Evolutionary conservation across 2,797 vertebrate genomes (phyloP), one percentile per base, ranked within the genome.

Genomic region (Amniataba percoides): DNA sequence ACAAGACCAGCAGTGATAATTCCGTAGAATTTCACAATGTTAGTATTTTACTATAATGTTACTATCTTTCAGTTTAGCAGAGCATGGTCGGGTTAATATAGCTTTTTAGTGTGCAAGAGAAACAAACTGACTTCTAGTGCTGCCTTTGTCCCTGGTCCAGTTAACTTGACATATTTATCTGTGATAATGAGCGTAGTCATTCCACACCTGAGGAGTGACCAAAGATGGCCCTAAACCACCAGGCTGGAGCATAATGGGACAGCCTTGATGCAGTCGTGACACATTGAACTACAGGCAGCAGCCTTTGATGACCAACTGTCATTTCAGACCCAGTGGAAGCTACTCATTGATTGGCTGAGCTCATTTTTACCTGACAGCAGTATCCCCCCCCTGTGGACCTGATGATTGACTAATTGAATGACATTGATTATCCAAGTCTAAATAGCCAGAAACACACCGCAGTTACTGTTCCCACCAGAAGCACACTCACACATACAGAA

Each of bases 341-440:
- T 70, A 46, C 56, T 11, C 68, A 77, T 80, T 84, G 84, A 92
- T 88, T 74, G 73, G n/a, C 25, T 59, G 58, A 46, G 71, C 71
- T 71, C 65, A 80, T 81, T 88, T 67, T 58, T 48, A 74, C 74
- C 69, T 81, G 76, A 78, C 48, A 67, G 51, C 60, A 59, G 73
- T 53, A 52, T 45, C 79, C 25, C 39, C 68, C 61, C 51, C 81
- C 68, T 59, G 48, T 57, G 78, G 74, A 76, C 74, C 66, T 72
- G 77, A 48, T 61, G 60, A 90, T 75, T 82, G 81, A 85, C 65
- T 77, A 78, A 90, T 76, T 86, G 85, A 92, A 77, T 82, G 72
- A 67, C 59, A 89, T 88, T 73, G 70, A 89, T 90, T 78, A 80
- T 61, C 61, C 51, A 81, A 74, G 60, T 69, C 81, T 87, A 85